Conservation (phyloP, 1,140 invertebrate species). For the Lepidurus apus region DNA sequence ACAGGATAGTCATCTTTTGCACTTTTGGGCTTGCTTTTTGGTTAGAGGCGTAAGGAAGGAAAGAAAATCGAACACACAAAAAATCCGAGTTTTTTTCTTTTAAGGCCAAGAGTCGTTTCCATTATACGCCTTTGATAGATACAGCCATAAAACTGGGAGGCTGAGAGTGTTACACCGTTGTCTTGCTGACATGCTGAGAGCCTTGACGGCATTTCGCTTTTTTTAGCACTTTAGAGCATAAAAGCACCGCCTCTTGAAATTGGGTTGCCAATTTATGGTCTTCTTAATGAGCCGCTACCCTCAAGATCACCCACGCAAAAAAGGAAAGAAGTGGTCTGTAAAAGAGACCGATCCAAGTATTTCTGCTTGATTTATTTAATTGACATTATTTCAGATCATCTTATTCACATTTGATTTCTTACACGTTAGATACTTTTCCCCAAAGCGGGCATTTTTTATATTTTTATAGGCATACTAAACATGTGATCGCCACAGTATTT, state of each 20-base stretch:
- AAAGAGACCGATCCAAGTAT: too few relatives aligned
- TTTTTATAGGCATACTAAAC: too few relatives aligned
- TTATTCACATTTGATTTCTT: too few relatives aligned
- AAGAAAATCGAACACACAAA: too few relatives aligned
- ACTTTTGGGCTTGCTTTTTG: neutral
- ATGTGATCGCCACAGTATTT: too few relatives aligned
- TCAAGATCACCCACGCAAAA: neutral
- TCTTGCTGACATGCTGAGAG: constrained; percentile 9
- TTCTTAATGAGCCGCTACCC: constrained; percentile 17
- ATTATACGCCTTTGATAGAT: constrained; percentile 15
- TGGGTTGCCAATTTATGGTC: constrained; percentile 19
- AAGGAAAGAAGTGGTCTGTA: too few relatives aligned
- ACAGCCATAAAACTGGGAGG: neutral
- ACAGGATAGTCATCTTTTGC: neutral
- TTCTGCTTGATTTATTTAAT: too few relatives aligned
- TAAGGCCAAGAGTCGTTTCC: constrained; percentile 16
- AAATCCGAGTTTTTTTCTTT: neutral
- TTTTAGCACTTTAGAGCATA: constrained; percentile 5
- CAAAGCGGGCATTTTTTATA: too few relatives aligned
- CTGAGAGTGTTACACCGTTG: neutral
- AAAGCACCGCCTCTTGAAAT: constrained; percentile 6
- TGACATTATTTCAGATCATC: too few relatives aligned
- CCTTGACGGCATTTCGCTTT: neutral
- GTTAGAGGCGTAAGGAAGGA: too few relatives aligned
- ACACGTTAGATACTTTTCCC: too few relatives aligned